A percentile compares a stretch with the other conserved stretches of the same genome.
Conservation (phyloP, 2,888 invertebrate genomes). For the Andrena minutula region DNA sequence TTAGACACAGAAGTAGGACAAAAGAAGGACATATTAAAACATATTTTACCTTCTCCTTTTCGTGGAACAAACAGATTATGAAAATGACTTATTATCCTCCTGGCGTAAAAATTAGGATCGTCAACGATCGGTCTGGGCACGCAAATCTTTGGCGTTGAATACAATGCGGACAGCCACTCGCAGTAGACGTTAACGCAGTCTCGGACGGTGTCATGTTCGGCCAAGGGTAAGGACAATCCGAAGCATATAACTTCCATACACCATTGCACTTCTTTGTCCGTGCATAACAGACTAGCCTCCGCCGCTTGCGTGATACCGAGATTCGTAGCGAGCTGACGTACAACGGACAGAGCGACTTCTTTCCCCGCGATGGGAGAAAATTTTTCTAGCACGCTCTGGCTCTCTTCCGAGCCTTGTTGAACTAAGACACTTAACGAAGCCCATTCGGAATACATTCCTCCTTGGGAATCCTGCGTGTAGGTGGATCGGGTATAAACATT, state of each 20-base stretch:
- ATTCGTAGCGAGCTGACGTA: slow-evolving; percentile 91
- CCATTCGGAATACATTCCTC: slow-evolving; percentile 95
- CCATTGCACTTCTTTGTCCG: slow-evolving; percentile 95
- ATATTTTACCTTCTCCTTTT: slow-evolving; percentile 93
- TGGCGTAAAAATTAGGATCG: slow-evolving; percentile 95
- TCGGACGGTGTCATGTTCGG: slow-evolving; percentile 97
- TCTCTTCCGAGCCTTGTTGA: slow-evolving; percentile 88
- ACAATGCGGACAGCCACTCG: slow-evolving; percentile 97
- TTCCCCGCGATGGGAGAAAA: slow-evolving; percentile 90
- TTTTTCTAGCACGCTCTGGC: slow-evolving; percentile 92
- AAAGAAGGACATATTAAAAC: slow-evolving; percentile 19
- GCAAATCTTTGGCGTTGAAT: slow-evolving; percentile 93
- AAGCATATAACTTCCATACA: slow-evolving; percentile 95
- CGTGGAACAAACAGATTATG: slow-evolving; percentile 98
- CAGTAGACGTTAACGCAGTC: slow-evolving; percentile 99
- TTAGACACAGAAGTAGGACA: background rate
- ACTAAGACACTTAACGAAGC: slow-evolving; percentile 89
- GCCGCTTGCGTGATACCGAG: slow-evolving; percentile 91
- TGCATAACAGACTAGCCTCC: slow-evolving; percentile 93
- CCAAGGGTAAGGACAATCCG: slow-evolving; percentile 95
- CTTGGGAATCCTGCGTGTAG: slow-evolving; percentile 86
- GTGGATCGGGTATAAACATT: background rate
- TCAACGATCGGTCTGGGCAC: slow-evolving; percentile 95
- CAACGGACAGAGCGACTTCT: slow-evolving; percentile 93
- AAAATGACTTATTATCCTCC: slow-evolving; percentile 96